These are phyloP conservation scores for Grammomys dolichurus DNA, from an alignment of 2,113 vertebrate species.

Conservation along the genomic window DNA sequence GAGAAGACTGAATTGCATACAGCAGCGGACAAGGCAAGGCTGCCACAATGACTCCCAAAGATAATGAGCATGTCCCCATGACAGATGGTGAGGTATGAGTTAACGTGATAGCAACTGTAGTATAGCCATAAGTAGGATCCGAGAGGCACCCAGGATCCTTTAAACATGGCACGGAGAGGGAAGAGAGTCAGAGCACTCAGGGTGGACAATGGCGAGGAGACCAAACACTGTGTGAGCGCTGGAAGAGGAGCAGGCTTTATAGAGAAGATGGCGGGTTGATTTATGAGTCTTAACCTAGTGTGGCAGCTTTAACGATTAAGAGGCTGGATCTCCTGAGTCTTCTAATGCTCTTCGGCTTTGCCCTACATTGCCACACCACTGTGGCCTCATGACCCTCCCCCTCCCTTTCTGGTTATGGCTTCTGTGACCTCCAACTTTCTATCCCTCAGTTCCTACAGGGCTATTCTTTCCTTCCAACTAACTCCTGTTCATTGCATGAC, in stretches of 20 bases:
- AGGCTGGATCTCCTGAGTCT: background rate
- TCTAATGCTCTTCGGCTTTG: background rate
- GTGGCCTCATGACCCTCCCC: too few species aligned
- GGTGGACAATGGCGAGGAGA: background rate
- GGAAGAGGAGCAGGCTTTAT: background rate
- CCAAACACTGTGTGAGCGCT: too few species aligned
- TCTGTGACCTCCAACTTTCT: background rate
- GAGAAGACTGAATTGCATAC: background rate
- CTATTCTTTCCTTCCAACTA: background rate
- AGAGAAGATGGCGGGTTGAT: background rate
- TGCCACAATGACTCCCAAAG: background rate
- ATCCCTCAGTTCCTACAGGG: background rate
- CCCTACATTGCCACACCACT: rapidly evolving
- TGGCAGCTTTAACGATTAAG: background rate
- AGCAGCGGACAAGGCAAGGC: rapidly evolving
- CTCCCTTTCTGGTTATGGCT: too few species aligned
- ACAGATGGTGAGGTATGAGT: background rate
- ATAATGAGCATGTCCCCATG: background rate
- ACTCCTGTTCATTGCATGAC: background rate
- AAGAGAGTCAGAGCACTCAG: background rate
- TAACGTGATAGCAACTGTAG: background rate
- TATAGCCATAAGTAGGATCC: background rate
- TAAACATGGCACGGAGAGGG: background rate
- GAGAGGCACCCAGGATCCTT: background rate
- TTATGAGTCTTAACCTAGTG: background rate